phyloP scores from a whole-genome alignment of 2,113 vertebrate species.

The Dendropsophus ebraccatus region DNA sequence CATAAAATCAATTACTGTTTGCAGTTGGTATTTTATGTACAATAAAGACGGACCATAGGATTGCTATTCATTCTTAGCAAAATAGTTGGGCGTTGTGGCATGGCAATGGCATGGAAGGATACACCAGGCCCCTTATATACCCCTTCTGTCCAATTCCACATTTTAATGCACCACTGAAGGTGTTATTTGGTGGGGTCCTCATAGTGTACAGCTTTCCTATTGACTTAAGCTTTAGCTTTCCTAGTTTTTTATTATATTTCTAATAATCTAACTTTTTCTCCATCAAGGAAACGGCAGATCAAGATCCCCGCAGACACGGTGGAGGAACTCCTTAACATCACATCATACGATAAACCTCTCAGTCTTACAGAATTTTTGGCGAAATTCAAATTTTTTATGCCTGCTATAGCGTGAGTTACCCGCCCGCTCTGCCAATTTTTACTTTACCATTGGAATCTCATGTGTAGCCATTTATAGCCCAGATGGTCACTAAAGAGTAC shows the following conservation, averaged over 20 bases:
- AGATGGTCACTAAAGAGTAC: not conserved
- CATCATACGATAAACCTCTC: conserved; percentile 73
- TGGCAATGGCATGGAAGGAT: no score
- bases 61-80: no score
- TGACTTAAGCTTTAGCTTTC: no score
- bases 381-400: conserved; percentile 91
- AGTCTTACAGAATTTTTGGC: conserved; percentile 80
- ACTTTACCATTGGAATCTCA: not conserved
- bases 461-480: not conserved
- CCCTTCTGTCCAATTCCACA: no score
- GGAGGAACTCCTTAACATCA: conserved; percentile 68
- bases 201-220: no score
- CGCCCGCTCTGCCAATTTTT: not conserved
- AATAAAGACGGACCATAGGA: no score
- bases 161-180: no score
- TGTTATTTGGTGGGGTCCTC: no score
- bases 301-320: conserved; percentile 67
- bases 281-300: conserved; percentile 81
- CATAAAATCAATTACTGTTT: no score
- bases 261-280: not conserved
- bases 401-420: conserved; percentile 86
- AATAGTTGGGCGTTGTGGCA: no score
- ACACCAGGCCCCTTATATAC: no score
- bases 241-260: not conserved
- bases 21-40: no score